Evolutionary conservation across 2,113 vertebrate genomes (phyloP).

Genomic region (Paraplagusia blochii): DNA sequence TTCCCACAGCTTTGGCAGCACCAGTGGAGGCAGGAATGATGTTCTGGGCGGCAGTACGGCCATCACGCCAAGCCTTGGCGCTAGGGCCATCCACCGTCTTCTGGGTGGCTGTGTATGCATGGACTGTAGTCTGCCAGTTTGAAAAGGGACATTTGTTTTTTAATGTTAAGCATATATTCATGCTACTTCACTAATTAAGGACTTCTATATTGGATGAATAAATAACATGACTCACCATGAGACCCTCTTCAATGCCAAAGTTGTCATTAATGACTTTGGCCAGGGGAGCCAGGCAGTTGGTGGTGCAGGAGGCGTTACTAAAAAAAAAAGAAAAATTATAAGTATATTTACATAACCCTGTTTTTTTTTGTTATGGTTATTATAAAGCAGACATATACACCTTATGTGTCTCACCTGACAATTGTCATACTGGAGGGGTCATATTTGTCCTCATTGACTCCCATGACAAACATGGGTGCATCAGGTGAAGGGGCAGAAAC

Average conservation of each 20-base stretch:
- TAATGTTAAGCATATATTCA: not conserved
- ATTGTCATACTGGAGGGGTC: conserved; percentile 81
- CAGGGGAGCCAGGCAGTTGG: conserved; percentile 88
- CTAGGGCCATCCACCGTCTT: conserved; percentile 90
- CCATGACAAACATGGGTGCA: conserved; percentile 89
- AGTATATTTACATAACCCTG: not conserved
- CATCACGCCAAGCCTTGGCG: conserved; percentile 86
- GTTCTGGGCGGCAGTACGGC: conserved; percentile 84
- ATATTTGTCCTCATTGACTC: conserved; percentile 86
- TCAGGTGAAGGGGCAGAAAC: conserved; percentile 86
- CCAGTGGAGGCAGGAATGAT: conserved; percentile 90
- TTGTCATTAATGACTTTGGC: conserved; percentile 86
- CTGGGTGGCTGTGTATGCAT: conserved; percentile 90
- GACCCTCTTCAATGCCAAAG: conserved; percentile 85
- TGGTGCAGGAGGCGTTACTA: conserved; percentile 90
- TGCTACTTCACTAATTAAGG: not conserved
- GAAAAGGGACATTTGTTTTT: not conserved
- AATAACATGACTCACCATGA: conserved; percentile 79
- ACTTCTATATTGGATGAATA: not conserved
- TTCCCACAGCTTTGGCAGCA: conserved; percentile 87
- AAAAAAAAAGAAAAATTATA: conserved; percentile 8
- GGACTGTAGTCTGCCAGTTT: conserved; percentile 82
- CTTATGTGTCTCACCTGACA: conserved; percentile 76
- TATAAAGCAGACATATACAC: not conserved
- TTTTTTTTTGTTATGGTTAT: too few species aligned